Base-by-base conservation (phyloP, 2,113 vertebrate genomes). In the Cyprinodon brontotheroides region DNA sequence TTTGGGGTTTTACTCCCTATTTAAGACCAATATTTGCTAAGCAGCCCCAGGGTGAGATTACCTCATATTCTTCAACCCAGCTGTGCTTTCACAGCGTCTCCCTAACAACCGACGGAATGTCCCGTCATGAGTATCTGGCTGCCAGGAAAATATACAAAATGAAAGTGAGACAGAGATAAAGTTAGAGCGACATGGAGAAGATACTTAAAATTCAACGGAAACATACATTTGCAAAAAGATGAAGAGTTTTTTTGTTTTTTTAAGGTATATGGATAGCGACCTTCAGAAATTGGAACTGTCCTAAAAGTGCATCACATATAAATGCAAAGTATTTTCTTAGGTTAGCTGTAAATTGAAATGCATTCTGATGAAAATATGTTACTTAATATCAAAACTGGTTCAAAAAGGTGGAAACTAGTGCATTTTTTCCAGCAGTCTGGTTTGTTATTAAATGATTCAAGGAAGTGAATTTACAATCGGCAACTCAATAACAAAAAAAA, bases 11-110 rank as follows among this genome's bases (percentile, higher is more conserved):
- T 94, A 93, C 96, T 96, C 94, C 93, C 95, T 94, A 95, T 96
- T 95, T 94, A 94, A 94, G 95, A 96, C 96, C 97, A 97, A 96
- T 96, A 96, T 97, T 98, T 97, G 95, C 96, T 93, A 94, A 95
- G 95, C 93, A 96, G 95, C 95, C 96, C 95, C 95, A 86, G 87
- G 95, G 92, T 96, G 92, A 95, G 96, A 97, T 97, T 97, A 97
- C 96, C 96, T 98, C 96, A 95, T 95, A 96, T 95, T 91, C 95
- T 92, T 82, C 84, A 92, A 90, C 96, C 95, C 96, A 98, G 96
- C 97, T 98, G 97, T 95, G 96, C 92, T 96, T 96, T 96, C 94
- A 96, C 95, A 93, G 88, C 74, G 88, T 98, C 94, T 93, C 96
- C 94, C 96, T 94, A 95, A 94, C 95, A 95, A 98, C 95, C 78